Base-by-base conservation (phyloP, 1,140 invertebrate species). In the Agrypnia vestita region DNA sequence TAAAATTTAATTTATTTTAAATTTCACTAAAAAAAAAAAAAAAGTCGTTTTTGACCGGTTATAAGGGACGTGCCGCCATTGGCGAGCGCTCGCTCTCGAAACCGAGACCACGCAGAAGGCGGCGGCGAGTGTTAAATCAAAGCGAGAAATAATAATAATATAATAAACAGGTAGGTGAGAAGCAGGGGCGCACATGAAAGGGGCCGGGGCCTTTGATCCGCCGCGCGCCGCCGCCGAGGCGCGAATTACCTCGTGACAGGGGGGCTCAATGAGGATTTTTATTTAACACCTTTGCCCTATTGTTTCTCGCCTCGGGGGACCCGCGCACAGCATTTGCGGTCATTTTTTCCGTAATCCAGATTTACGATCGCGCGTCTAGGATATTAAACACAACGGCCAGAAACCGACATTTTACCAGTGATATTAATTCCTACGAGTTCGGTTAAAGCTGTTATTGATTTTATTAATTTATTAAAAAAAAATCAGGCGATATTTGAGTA, bases 141-240 rank as follows among this genome's bases (percentile, higher is more conserved):
- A 82, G 81, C 80, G 81, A 80, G 78, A 82, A 82, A 80, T 82
- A 82, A 82, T 82, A 82, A 82, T 77, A 81, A 81, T 78, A 81
- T 81, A 81, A 77, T 73, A 81, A 56, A 73, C 43, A 61, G 80
- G 80, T 73, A 75, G 81, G 79, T 47, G 72, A 71, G 73, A 75
- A 76, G 79, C 51, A 17, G 73, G 61, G 75, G 62, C 55, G 49
- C 59, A 55, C 64, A 82, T 82, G 67, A 82, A 82, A 82, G 77
- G 76, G 15, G 75, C 81, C 81, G 77, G 64, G 21, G 67, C 71
- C 81, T 82, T 82, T 82, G 81, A 82, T 82, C 69, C 76, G 78
- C 81, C 81, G 81, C 78, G 71, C 77, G 71, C 76, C 80, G 76
- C 78, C 80, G 59, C 76, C 51, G 74, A 82, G 78, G 78, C 80